phyloP scores from a whole-genome alignment of 2,888 invertebrate genomes.

The Vanessa cardui region DNA sequence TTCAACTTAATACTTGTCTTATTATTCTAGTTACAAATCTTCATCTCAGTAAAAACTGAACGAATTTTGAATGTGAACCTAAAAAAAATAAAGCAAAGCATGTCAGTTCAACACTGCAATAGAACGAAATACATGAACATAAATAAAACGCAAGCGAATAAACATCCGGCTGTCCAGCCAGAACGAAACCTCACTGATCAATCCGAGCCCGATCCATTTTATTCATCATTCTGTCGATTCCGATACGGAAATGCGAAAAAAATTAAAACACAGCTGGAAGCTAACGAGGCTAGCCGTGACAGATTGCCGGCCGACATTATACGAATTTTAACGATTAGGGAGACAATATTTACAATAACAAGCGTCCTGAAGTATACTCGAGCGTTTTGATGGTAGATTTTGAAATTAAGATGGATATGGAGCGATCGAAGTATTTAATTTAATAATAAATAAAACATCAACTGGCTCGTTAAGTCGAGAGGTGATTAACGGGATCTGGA shows the following conservation, averaged over 20 bases:
- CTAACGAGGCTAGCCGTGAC: conserved; percentile 27
- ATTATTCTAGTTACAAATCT: too few relatives aligned
- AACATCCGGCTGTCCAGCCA: neutral
- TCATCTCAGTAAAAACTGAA: too few relatives aligned
- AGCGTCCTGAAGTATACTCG: conserved; percentile 1
- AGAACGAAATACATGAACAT: conserved; percentile 1
- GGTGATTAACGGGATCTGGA: neutral
- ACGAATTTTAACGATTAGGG: conserved; percentile 1
- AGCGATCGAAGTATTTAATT: neutral
- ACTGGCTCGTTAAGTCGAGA: neutral
- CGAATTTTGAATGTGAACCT: too few relatives aligned
- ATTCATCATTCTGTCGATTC: conserved; percentile 21
- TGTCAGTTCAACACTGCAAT: neutral
- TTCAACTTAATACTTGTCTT: too few relatives aligned
- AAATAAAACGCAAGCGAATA: neutral
- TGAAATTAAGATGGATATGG: conserved; percentile 8
- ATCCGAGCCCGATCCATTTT: conserved; percentile 17
- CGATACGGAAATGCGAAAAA: conserved; percentile 21
- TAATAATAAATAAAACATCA: conserved; percentile 2
- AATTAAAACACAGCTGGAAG: conserved; percentile 15
- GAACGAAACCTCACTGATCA: conserved; percentile 9
- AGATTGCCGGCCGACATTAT: conserved; percentile 12
- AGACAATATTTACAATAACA: conserved; percentile 5
- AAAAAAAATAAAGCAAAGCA: too few relatives aligned
- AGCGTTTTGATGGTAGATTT: neutral